These are phyloP conservation scores for Agapostemon virescens DNA, from an alignment of 2,888 invertebrate genomes.

Conservation along the genomic window DNA sequence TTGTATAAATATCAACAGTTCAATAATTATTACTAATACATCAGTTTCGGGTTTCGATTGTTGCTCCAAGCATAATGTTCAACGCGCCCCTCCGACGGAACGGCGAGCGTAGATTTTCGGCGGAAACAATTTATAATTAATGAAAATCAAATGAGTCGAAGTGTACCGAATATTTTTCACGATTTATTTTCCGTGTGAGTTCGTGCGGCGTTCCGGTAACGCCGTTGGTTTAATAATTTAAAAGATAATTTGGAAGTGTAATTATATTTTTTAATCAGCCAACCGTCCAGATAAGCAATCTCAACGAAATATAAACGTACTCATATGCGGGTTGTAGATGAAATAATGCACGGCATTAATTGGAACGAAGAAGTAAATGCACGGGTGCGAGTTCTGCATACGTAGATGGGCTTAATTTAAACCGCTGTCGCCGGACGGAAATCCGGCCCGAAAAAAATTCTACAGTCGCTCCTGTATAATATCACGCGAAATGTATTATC, in stretches of 20 bases:
- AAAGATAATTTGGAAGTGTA: slow-evolving; percentile 11
- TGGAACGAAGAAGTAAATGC: slow-evolving; percentile 33
- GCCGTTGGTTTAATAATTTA: slow-evolving; percentile 10
- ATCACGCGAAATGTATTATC: slow-evolving; percentile 20
- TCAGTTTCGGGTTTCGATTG: too few species aligned
- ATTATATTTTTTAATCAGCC: slow-evolving; percentile 8
- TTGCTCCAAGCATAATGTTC: too few species aligned
- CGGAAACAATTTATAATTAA: neutral
- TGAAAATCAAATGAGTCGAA: neutral
- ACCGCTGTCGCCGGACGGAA: slow-evolving; percentile 12
- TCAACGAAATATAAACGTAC: neutral
- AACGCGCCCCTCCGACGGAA: too few species aligned
- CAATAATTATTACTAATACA: too few species aligned
- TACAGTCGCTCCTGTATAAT: slow-evolving; percentile 1
- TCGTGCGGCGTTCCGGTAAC: neutral
- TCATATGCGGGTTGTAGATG: neutral
- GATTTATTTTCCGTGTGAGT: neutral
- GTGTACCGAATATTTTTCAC: neutral
- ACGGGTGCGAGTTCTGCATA: neutral
- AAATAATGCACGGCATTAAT: slow-evolving; percentile 32
- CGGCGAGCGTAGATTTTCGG: too few species aligned
- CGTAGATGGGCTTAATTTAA: slow-evolving; percentile 29
- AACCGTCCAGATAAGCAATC: neutral
- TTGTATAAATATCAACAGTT: too few species aligned
- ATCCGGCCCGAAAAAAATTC: slow-evolving; percentile 22